Conservation (phyloP, 2,113 vertebrate species). For the Motacilla tschutschensis region DNA sequence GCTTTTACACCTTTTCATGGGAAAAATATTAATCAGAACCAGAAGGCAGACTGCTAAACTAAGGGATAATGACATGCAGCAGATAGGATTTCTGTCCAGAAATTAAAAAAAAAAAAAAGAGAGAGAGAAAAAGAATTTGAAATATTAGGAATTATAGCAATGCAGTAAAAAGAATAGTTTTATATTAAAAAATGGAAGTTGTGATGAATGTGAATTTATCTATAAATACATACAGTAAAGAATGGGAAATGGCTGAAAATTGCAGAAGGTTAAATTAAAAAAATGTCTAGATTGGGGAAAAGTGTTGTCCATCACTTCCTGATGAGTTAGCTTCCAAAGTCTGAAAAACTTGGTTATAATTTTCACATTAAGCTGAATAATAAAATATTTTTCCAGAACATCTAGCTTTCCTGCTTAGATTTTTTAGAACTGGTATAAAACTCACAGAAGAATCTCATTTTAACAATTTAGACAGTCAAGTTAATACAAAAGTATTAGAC, state of each 20-base stretch:
- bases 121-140: neutral
- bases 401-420: neutral
- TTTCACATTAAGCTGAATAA: neutral
- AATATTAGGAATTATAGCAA: neutral
- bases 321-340: neutral
- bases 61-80: neutral
- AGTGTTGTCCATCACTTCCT: neutral
- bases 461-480: neutral
- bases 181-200: neutral
- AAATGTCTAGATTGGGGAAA: neutral
- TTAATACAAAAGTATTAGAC: neutral
- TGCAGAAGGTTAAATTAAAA: neutral
- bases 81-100: neutral
- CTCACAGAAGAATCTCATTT: neutral
- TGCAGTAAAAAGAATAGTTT: neutral
- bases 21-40: neutral
- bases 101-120: neutral
- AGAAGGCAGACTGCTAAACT: neutral
- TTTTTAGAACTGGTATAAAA: neutral
- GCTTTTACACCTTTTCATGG: neutral
- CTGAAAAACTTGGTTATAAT: neutral
- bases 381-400: neutral
- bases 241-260: neutral
- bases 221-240: neutral
- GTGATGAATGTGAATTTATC: neutral